Evolutionary conservation across 2,797 vertebrate species (phyloP), one percentile per base, ranked within the genome.

Genomic region (Hyperoplus lanceolatus): DNA sequence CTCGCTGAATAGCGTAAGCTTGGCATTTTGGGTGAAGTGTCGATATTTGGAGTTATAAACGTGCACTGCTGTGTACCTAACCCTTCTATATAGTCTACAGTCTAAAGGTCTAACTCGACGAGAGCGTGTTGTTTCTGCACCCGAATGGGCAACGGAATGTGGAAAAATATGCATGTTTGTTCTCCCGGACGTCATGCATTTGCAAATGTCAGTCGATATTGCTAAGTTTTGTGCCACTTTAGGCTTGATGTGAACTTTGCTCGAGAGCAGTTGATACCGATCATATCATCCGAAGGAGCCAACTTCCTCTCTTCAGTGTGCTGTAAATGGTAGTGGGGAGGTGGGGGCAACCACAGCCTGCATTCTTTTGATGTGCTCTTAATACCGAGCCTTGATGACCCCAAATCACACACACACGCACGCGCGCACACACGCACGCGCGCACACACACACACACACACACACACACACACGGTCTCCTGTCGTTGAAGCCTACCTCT

Each of bases 311-410:
- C 38, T 54, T 59, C 53, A 0, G 46, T 54, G 71, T 63, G 65
- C 48, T 74, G 55, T 38, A 38, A 21, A 49, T 62, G 57, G 78
- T 5, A 13, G 6, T 49, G 57, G 62, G 63, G 29, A 29, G 29
- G 29, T 29, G 29, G 36, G 29, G 2, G 57, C 78, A 57, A 66
- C 81, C 76, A 55, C 87, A 76, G 80, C 78, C 79, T 81, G 70
- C 81, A 83, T 89, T 75, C 82, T 69, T 85, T 11, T 77, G 55
- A 79, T 82, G 69, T 74, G 64, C 75, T 57, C 67, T 68, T 75
- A 53, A 79, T 84, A 29, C 29, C 29, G 29, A 29, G 29, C 78
- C 87, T 56, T 75, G 73, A 79, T 80, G 82, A 87, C 78, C 80
- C 67, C 13, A 64, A 45, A 41, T 29, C 29, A 29, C 29, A 29